These are phyloP conservation scores for Lepidocolaptes lacrymiger DNA, from an alignment of 2,797 vertebrate species.

Conservation along the genomic window DNA sequence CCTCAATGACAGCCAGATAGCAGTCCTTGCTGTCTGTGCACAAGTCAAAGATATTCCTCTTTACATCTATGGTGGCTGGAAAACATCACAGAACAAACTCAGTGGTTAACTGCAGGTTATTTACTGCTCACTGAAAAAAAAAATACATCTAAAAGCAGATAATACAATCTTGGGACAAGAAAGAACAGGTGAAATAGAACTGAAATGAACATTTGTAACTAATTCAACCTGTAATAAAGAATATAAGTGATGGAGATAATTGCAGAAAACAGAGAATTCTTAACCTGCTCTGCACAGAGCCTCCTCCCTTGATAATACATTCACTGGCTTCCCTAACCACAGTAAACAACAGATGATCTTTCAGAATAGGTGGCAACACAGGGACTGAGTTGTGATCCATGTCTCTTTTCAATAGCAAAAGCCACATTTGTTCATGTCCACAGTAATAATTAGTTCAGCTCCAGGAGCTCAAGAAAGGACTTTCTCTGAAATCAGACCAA, in stretches of 20 bases:
- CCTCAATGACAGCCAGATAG: slow-evolving; percentile 98
- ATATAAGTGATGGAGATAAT: neutral
- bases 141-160: neutral
- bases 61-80: slow-evolving; percentile 96
- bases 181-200: neutral
- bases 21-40: slow-evolving; percentile 99
- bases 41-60: slow-evolving; percentile 97
- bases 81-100: slow-evolving; percentile 52
- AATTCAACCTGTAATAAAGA: neutral
- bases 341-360: neutral
- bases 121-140: neutral
- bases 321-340: neutral
- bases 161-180: neutral
- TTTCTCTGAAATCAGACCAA: neutral
- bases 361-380: neutral
- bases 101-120: neutral
- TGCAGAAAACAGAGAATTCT: neutral
- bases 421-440: neutral
- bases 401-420: neutral
- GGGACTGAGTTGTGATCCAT: neutral
- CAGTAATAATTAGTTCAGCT: neutral
- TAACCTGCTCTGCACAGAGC: neutral
- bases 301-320: neutral
- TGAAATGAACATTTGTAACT: neutral
- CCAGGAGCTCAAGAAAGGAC: neutral